Evolutionary conservation across 2,888 invertebrate genomes (phyloP).

Genomic region (Agrotis ipsilon): DNA sequence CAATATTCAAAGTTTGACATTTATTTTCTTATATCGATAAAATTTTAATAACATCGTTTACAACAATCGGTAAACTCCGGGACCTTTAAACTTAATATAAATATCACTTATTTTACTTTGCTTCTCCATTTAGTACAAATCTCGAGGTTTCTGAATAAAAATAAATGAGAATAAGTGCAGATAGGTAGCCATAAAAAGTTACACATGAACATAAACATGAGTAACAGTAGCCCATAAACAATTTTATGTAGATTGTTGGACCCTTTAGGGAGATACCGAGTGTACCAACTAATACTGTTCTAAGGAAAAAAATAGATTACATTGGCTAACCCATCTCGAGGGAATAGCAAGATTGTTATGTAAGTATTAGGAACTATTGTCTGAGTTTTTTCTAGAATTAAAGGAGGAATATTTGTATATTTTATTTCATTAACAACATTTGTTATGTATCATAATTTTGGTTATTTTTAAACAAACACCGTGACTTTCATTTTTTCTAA

Average conservation of each 20-base stretch:
- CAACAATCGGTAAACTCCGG: background rate
- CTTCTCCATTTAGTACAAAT: conserved; percentile 48
- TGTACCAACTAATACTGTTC: conserved; percentile 53
- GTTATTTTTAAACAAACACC: background rate
- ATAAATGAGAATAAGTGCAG: conserved; percentile 59
- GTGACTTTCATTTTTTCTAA: too few species aligned
- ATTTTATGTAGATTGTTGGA: conserved; percentile 66
- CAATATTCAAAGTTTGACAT: too few species aligned
- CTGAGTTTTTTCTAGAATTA: background rate
- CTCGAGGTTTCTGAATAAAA: conserved; percentile 54
- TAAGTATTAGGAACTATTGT: conserved; percentile 8
- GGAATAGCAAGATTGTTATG: conserved; percentile 4
- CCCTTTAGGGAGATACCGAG: conserved; percentile 50
- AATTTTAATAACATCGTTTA: too few species aligned
- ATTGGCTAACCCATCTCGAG: conserved; percentile 28
- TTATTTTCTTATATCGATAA: too few species aligned
- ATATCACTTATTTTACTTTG: conserved; percentile 28
- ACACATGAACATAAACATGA: conserved; percentile 66
- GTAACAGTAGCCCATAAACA: conserved; percentile 62
- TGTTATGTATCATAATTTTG: background rate
- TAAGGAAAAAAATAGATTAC: conserved; percentile 48
- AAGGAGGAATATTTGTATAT: background rate
- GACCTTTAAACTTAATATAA: conserved; percentile 2
- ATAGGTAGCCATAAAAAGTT: conserved; percentile 61
- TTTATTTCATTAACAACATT: background rate